Base-by-base conservation (phyloP, 1,140 invertebrate species). In the Ruditapes philippinarum region DNA sequence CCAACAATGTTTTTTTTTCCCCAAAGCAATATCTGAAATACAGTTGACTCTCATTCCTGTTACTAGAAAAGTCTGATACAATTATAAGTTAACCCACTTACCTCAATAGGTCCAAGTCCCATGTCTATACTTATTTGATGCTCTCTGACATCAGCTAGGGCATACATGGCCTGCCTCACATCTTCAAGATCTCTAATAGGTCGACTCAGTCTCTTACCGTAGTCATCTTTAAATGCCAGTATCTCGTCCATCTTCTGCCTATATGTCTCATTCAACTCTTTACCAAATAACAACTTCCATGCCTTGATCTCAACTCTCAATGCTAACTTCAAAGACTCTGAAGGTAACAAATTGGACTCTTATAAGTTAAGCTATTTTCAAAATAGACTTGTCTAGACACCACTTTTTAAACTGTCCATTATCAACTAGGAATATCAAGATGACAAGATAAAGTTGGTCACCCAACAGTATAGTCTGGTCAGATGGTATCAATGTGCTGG, bases 71-170 rank as follows among this genome's bases (percentile, higher is more conserved):
- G n/a, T n/a, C n/a, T n/a, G n/a, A n/a, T n/a, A n/a, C n/a, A n/a
- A n/a, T n/a, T n/a, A n/a, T n/a, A n/a, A n/a, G n/a, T n/a, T n/a
- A n/a, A n/a, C n/a, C n/a, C 33, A 70, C 17, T 17, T 82, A 93
- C 97, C 96, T 99, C 98, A 68, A 99, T 98, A 0, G 98, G 98
- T 94, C 98, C 98, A 70, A 99, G 98, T 92, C 97, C 97, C 36
- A 99, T 96, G 93, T 99, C 98, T 97, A 99, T 98, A 93, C 99
- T 98, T 7, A 99, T 98, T 96, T 99, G 98, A 95, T 98, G 98
- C 93, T 99, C 98, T n/a, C 98, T 96, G 78, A 99, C 98, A 95
- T 98, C 98, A 94, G 98, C 97, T 70, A 99, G 95, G 0, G 98
- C 98, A 90, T 98, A 98, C 98, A 99, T 99, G 28, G 98, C 97